Evolutionary conservation across 2,113 vertebrate genomes (phyloP).

Genomic region (Ardeotis arabs): DNA sequence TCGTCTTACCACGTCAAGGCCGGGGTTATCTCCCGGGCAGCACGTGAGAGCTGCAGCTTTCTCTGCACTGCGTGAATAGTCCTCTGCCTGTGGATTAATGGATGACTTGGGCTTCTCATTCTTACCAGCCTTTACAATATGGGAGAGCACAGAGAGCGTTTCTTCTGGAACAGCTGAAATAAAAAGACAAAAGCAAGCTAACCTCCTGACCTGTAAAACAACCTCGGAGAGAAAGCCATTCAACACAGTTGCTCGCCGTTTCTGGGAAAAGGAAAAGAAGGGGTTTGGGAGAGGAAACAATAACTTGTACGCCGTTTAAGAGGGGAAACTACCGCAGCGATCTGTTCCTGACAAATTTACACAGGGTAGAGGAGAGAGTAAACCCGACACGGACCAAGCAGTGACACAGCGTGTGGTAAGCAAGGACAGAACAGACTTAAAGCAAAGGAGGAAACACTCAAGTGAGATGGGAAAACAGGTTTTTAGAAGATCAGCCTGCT

Average conservation of each 20-base stretch:
- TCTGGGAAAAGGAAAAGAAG: conserved; percentile 8
- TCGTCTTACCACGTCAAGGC: neutral
- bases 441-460: neutral
- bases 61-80: conserved; percentile 10
- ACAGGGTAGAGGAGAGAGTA: neutral
- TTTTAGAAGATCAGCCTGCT: neutral
- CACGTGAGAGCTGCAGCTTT: conserved; percentile 1
- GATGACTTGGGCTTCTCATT: conserved; percentile 19
- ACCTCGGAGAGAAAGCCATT: neutral
- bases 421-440: neutral
- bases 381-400: neutral
- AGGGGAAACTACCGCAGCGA: neutral
- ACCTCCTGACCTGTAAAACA: conserved; percentile 43
- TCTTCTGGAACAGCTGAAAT: neutral
- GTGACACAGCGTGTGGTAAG: fast-evolving
- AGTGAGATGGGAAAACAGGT: neutral
- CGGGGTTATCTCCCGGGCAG: conserved; percentile 54
- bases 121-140: conserved; percentile 5
- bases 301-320: neutral
- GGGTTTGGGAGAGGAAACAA: neutral
- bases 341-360: neutral
- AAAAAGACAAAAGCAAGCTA: conserved; percentile 36
- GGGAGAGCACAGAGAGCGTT: neutral
- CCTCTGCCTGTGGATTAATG: conserved; percentile 39
- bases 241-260: neutral